Base-by-base conservation (phyloP, 2,797 vertebrate species). In the Manis pentadactyla region DNA sequence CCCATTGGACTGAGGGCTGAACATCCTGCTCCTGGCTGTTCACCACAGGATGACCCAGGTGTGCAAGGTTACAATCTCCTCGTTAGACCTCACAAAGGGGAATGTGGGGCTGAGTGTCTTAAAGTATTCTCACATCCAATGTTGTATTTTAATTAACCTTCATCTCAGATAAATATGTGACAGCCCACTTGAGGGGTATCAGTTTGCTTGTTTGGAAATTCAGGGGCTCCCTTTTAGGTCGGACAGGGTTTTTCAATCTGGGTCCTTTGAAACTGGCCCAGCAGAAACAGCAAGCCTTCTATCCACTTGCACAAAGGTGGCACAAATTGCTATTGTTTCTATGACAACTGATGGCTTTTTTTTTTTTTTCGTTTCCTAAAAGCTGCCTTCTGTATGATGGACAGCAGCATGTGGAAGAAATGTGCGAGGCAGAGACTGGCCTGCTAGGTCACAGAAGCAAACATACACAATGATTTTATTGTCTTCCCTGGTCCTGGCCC, bases 301-400 rank as follows among this genome's bases (percentile, higher is more conserved):
- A 68, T 84, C 73, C 94, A 37, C 77, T 74, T 59, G 29, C 92
- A 89, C 31, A 63, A 85, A 84, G 87, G 92, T 66, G 94, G 78
- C 74, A 63, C 12, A 0, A 68, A 97, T 73, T 87, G 88, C 84
- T 97, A 49, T 94, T 97, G 98, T 98, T 98, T 98, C 98, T 98
- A 98, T 98, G 98, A 96, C 97, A 98, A 98, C 97, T 94, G 81
- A 97, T 89, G 88, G 61, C 57, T 95, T 94, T 46, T 46, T 46
- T 39, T 39, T 39, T 39, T 39, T 6, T 42, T 0, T 4, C 21
- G 53, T 94, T 95, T 97, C 78, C 59, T 78, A 79, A 88, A 79
- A 92, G 53, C 31, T 23, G 64, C 42, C 59, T 49, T 39, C 59
- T 49, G 17, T 77, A 0, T 92, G 66, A 96, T 61, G 63, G 78